These are phyloP conservation scores for Germaria angustata DNA, from an alignment of 2,888 invertebrate genomes.

Conservation along the genomic window DNA sequence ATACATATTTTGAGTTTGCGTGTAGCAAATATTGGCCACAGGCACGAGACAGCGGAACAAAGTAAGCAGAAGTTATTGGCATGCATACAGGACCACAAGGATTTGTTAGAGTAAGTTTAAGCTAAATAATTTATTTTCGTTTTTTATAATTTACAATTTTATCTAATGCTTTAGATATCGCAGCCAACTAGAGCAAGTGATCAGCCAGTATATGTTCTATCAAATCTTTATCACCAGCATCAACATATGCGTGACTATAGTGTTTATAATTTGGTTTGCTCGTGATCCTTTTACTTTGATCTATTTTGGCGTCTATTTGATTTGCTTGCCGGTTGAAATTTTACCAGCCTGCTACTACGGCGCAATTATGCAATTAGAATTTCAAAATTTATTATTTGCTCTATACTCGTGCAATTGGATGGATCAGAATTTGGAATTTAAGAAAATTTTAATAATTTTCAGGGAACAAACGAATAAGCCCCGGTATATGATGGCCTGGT, in stretches of 20 bases:
- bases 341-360: conserved; percentile 66
- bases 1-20: conserved; percentile 61
- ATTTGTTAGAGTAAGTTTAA: conserved; percentile 63
- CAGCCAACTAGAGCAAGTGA: conserved; percentile 38
- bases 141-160: background rate
- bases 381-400: conserved; percentile 59
- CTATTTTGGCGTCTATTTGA: conserved; percentile 56
- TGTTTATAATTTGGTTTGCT: conserved; percentile 58
- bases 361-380: conserved; percentile 53
- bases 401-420: conserved; percentile 65
- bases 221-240: conserved; percentile 57
- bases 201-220: conserved; percentile 51
- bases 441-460: conserved; percentile 60
- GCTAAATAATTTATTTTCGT: background rate
- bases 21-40: conserved; percentile 56
- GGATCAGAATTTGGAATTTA: conserved; percentile 54
- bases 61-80: conserved; percentile 53
- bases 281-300: conserved; percentile 39
- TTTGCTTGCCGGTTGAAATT: conserved; percentile 57
- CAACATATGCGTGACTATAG: conserved; percentile 59
- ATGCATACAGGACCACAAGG: conserved; percentile 67
- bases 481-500: conserved; percentile 45
- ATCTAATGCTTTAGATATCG: conserved; percentile 49
- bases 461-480: conserved; percentile 39
- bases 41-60: conserved; percentile 14